Evolutionary conservation across 2,888 invertebrate species (phyloP), one percentile per base, ranked within the genome.

Genomic region (Willowsia nigromaculata): DNA sequence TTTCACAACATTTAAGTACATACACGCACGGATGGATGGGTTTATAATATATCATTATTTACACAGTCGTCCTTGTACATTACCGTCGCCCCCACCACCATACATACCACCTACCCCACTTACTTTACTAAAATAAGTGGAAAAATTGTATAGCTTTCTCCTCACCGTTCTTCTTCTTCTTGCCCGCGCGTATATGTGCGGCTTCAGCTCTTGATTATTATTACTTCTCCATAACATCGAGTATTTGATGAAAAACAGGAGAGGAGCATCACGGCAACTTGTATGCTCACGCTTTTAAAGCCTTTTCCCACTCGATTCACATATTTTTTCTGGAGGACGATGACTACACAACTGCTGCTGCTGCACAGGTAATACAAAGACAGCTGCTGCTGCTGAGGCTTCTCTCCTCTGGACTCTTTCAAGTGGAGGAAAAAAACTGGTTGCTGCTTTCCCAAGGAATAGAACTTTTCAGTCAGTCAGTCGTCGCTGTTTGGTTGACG

Each of bases 291-390:
- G 4, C 27, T 30, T 62, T n/a, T 18, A 9, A 62, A 5, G 1
- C 2, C 27, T 37, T 37, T 37, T 62, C 11, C 30, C 4, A 11
- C 11, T 62, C 13, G 27, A 6, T 62, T 30, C 18, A n/a, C n/a
- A n/a, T n/a, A n/a, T n/a, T n/a, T n/a, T n/a, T n/a, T n/a, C n/a
- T n/a, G n/a, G n/a, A n/a, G n/a, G n/a, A n/a, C n/a, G n/a, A n/a
- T n/a, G n/a, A n/a, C n/a, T n/a, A n/a, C n/a, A n/a, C n/a, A 9
- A 15, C 9, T 65, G n/a, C 27, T 11, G 47, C 74, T 30, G 11
- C 68, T 2, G 68, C 68, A 7, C 68, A 68, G 68, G 68, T 68
- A 68, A 68, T 68, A 68, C 37, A 68, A 40, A 68, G 68, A 68
- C 68, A 68, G 68, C 68, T 68, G 68, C 68, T 68, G 33, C 15